Percentiles rank a stretch among this genome's conserved stretches.
Conservation (phyloP, 2,888 invertebrate species). For the Hyposoter didymator region DNA sequence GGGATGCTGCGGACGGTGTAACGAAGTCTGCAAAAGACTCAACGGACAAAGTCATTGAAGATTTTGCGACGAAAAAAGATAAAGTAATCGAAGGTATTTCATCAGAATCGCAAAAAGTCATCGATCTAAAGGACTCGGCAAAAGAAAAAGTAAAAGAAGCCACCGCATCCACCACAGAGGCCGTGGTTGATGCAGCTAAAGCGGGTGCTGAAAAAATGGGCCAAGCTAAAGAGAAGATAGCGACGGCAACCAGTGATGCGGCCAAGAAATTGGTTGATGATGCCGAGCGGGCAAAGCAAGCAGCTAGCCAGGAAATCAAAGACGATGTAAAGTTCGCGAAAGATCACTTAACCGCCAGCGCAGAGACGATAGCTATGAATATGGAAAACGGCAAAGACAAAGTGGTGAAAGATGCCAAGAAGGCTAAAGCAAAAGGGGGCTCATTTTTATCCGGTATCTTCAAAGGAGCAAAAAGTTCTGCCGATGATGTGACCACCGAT, state of each 20-base stretch:
- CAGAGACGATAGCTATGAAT: slow-evolving; percentile 58
- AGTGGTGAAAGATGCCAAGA: slow-evolving; percentile 69
- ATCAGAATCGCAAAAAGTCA: slow-evolving; percentile 70
- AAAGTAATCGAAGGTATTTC: slow-evolving; percentile 51
- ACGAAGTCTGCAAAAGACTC: slow-evolving; percentile 47
- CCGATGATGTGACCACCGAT: slow-evolving; percentile 66
- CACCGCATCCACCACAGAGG: slow-evolving; percentile 81
- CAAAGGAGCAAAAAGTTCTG: slow-evolving; percentile 75
- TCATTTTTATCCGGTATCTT: slow-evolving; percentile 77
- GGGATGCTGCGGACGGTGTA: slow-evolving; percentile 33
- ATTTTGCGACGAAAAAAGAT: slow-evolving; percentile 61
- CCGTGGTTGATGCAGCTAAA: slow-evolving; percentile 70
- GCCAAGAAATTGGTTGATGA: slow-evolving; percentile 54
- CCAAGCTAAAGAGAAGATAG: slow-evolving; percentile 39
- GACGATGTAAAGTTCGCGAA: slow-evolving; percentile 61
- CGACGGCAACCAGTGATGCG: slow-evolving; percentile 52
- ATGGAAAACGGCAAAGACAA: slow-evolving; percentile 64
- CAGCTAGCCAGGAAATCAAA: slow-evolving; percentile 61
- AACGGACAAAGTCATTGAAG: slow-evolving; percentile 65
- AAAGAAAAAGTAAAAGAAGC: slow-evolving; percentile 71
- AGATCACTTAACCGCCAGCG: slow-evolving; percentile 64
- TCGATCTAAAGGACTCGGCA: slow-evolving; percentile 84
- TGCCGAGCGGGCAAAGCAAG: slow-evolving; percentile 62
- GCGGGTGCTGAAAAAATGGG: slow-evolving; percentile 84
- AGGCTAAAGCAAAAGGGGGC: slow-evolving; percentile 74